Conservation (phyloP, 2,797 vertebrate genomes). For the Sciurus vulgaris region DNA sequence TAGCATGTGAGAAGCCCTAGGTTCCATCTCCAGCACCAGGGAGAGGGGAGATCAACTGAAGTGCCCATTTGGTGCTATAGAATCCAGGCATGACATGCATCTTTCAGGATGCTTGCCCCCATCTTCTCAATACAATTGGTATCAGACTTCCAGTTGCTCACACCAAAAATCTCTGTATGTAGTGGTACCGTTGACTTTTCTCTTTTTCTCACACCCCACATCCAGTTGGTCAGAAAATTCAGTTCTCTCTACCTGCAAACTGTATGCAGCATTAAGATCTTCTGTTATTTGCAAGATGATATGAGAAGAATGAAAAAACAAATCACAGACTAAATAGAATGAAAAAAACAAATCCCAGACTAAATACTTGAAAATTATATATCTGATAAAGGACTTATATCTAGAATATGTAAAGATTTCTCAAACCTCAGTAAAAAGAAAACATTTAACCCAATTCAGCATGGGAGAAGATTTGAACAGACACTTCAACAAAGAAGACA, state of each 20-base stretch:
- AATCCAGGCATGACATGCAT: background rate
- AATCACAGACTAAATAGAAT: constrained; percentile 31
- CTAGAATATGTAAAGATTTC: background rate
- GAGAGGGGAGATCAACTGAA: background rate
- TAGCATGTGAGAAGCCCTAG: too few species aligned
- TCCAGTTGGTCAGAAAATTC: background rate
- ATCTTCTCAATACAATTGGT: background rate
- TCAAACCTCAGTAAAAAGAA: constrained; percentile 33
- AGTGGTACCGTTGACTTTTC: background rate
- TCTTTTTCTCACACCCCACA: constrained; percentile 6
- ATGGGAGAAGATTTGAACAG: constrained; percentile 34
- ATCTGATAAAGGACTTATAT: constrained; percentile 18
- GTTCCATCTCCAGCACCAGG: too few species aligned
- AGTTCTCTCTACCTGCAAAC: constrained; percentile 13
- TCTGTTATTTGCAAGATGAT: constrained; percentile 51
- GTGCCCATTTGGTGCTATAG: background rate
- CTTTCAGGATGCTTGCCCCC: constrained; percentile 3
- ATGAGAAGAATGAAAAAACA: constrained; percentile 37
- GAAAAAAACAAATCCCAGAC: constrained; percentile 8
- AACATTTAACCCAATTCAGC: constrained; percentile 33
- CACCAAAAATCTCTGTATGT: background rate
- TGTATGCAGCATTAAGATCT: constrained; percentile 16
- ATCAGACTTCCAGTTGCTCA: constrained; percentile 22
- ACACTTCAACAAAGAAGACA: constrained; percentile 27
- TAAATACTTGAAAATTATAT: constrained; percentile 39